Percentiles rank a stretch among this genome's conserved stretches.
Evolutionary conservation across 2,113 vertebrate species (phyloP).

Genomic region (Pseudorectes ferrugineus): DNA sequence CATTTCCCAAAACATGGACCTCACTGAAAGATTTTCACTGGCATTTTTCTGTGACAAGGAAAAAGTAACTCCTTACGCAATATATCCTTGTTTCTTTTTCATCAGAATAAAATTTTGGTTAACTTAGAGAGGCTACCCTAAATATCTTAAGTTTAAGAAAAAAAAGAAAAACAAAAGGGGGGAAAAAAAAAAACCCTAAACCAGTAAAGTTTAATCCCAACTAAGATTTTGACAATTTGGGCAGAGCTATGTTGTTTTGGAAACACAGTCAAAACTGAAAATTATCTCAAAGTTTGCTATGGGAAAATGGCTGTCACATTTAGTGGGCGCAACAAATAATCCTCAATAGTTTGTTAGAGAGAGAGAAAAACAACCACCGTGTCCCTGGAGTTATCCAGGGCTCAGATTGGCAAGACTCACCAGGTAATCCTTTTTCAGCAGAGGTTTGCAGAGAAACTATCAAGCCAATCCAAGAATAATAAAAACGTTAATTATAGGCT

Average conservation of each 20-base stretch:
- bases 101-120: neutral
- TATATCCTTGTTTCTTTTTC: neutral
- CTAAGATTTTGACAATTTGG: neutral
- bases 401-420: neutral
- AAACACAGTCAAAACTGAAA: neutral
- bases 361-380: neutral
- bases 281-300: neutral
- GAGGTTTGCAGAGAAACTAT: neutral
- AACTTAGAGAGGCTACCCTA: neutral
- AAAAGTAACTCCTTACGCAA: neutral
- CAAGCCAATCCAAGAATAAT: neutral
- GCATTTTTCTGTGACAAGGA: neutral
- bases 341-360: neutral
- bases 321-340: neutral
- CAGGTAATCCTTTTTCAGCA: conserved; percentile 4
- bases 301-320: neutral
- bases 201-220: neutral
- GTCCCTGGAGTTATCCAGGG: neutral
- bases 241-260: neutral
- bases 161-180: neutral
- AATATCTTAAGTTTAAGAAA: neutral
- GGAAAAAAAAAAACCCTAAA: accelerated
- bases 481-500: neutral
- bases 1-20: neutral
- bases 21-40: neutral